Evolutionary conservation across 2,888 invertebrate species (phyloP).

Genomic region (Lepidocyrtoides sp.): DNA sequence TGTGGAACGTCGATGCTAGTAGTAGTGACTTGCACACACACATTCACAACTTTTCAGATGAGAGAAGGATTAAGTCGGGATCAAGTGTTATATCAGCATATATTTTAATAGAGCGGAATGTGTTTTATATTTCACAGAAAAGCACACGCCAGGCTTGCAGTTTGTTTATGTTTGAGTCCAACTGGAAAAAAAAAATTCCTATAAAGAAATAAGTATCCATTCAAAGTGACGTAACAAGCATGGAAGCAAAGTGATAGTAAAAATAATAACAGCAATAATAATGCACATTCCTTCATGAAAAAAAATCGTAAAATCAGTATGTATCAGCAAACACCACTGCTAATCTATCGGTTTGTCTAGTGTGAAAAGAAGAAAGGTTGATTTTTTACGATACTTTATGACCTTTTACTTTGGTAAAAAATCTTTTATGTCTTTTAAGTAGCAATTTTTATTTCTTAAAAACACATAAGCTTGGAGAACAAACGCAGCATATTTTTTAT

Average conservation of each 20-base stretch:
- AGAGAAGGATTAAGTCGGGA: conserved; percentile 60
- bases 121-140: neutral
- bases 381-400: too few species aligned
- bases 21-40: neutral
- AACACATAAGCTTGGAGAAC: too few species aligned
- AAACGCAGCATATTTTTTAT: too few species aligned
- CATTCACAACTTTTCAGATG: neutral
- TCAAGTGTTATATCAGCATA: conserved; percentile 68
- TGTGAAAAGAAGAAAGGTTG: conserved; percentile 36
- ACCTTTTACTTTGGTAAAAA: neutral
- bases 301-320: conserved; percentile 14
- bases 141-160: neutral
- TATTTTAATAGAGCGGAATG: neutral
- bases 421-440: too few species aligned
- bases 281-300: neutral
- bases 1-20: neutral
- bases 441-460: too few species aligned
- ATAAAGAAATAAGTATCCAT: neutral
- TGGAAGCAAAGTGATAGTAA: too few species aligned
- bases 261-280: neutral
- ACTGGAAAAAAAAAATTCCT: neutral
- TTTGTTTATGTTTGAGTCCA: neutral
- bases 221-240: neutral
- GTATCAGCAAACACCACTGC: neutral
- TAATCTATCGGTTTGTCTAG: conserved; percentile 17